Evolutionary conservation across 2,797 vertebrate genomes (phyloP), one percentile per base, ranked within the genome.

Genomic region (Oreochromis mossambicus): DNA sequence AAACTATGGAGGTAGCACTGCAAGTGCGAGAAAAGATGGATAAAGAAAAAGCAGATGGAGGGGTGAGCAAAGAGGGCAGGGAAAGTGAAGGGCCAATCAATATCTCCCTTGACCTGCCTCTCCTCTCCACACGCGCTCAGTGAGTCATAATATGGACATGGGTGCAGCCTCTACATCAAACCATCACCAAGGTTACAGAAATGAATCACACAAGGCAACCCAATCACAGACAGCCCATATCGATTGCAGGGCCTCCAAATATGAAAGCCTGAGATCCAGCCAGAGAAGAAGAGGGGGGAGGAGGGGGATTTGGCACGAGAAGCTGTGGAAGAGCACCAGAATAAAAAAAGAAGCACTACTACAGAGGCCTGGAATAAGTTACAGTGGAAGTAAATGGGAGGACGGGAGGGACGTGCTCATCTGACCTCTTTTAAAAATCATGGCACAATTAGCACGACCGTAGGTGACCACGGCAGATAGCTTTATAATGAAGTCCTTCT

Each of bases 171-270:
- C 88, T 90, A 95, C 95, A 96, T 96, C 95, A 96, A 96, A 94
- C 96, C 89, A 95, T 96, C 95, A 94, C 95, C 95, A 95, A 96
- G 96, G 95, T 95, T 96, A 96, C 95, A 94, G 94, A 95, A 96
- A 96, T 96, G 94, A 96, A 96, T 96, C 94, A 95, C 92, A 83
- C 91, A 83, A 94, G 92, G 93, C 94, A 96, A 95, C 92, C 94
- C 94, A 95, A 96, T 96, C 95, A 95, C 94, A 95, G 94, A 95
- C 95, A 89, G 93, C 82, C 90, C 79, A 76, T 94, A 97, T 96
- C 92, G 95, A 97, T 96, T 93, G 92, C 90, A 90, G 93, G 89
- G 91, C 91, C 87, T 95, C 89, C 93, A 94, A 95, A 95, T 94
- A 94, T 94, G 87, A 94, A 93, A 91, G 85, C 79, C 86, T 80